phyloP scores from a whole-genome alignment of 2,888 invertebrate genomes.

The Griposia aprilina region DNA sequence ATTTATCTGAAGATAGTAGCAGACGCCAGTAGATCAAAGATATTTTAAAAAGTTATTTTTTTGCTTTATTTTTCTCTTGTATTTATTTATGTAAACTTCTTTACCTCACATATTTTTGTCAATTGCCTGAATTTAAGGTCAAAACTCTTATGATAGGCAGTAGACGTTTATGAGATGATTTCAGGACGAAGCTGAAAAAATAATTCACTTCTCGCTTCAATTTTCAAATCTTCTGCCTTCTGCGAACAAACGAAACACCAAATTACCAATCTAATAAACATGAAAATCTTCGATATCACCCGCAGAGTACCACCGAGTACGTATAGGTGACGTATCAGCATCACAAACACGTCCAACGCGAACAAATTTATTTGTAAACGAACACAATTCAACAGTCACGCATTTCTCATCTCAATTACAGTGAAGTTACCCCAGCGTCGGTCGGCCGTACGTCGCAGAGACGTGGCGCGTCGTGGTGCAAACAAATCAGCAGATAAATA shows the following conservation, averaged over 20 bases:
- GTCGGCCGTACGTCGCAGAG: conserved; percentile 69
- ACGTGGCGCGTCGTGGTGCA: conserved; percentile 80
- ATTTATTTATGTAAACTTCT: neutral
- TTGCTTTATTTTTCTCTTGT: neutral
- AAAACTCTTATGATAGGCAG: neutral
- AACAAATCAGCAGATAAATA: conserved; percentile 88
- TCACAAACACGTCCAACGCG: conserved; percentile 49
- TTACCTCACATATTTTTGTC: neutral
- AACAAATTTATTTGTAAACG: conserved; percentile 72
- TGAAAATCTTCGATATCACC: conserved; percentile 43
- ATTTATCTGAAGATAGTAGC: conserved; percentile 20
- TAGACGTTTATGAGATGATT: neutral
- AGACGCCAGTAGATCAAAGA: neutral
- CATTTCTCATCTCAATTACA: conserved; percentile 82
- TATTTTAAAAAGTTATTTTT: neutral
- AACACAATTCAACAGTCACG: conserved; percentile 78
- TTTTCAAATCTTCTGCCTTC: conserved; percentile 1
- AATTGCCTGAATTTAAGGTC: neutral
- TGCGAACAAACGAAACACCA: conserved; percentile 13
- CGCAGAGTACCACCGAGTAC: conserved; percentile 22
- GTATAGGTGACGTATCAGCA: conserved; percentile 53
- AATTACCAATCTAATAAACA: conserved; percentile 47
- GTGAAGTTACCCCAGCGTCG: conserved; percentile 71
- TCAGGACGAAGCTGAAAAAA: neutral
- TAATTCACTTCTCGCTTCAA: neutral